A percentile compares a stretch with the other conserved stretches of the same genome.
Conservation (phyloP, 2,797 vertebrate species). For the Delichon dasypus region DNA sequence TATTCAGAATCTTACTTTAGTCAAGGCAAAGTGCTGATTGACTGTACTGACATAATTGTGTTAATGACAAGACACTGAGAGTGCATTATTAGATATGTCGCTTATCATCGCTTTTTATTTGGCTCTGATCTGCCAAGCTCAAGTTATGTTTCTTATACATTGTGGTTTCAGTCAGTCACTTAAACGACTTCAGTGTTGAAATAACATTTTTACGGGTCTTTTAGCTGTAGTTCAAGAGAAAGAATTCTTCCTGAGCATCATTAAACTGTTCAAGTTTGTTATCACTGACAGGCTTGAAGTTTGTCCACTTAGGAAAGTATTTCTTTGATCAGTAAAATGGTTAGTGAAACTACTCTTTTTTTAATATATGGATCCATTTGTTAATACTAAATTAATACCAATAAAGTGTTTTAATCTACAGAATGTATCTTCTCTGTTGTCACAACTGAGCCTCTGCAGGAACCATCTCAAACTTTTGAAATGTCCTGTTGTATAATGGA, state of each 20-base stretch:
- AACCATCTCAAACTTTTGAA: constrained; percentile 16
- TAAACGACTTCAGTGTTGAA: constrained; percentile 75
- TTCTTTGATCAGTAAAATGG: constrained; percentile 72
- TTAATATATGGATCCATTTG: constrained; percentile 29
- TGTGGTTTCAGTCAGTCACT: constrained; percentile 76
- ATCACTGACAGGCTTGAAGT: constrained; percentile 59
- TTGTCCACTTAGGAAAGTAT: constrained; percentile 69
- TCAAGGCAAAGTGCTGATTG: constrained; percentile 79
- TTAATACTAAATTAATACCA: constrained; percentile 56
- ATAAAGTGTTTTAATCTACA: constrained; percentile 64
- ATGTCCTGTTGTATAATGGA: constrained; percentile 12
- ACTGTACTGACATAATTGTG: constrained; percentile 80
- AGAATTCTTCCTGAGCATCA: constrained; percentile 52
- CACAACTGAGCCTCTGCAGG: constrained; percentile 10
- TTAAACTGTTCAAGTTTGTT: constrained; percentile 73
- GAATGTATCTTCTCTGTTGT: constrained; percentile 24
- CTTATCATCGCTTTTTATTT: constrained; percentile 80
- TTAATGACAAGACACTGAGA: constrained; percentile 77
- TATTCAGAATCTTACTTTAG: constrained; percentile 71
- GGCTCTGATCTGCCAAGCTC: constrained; percentile 70
- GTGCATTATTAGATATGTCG: constrained; percentile 73
- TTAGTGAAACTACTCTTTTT: constrained; percentile 46
- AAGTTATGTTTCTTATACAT: constrained; percentile 72
- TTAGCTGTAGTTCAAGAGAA: constrained; percentile 71
- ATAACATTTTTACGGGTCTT: constrained; percentile 72